A percentile compares a stretch with the other conserved stretches of the same genome.
These are phyloP conservation scores for Lanius ludovicianus DNA, from an alignment of 2,113 vertebrate genomes.

Conservation along the genomic window DNA sequence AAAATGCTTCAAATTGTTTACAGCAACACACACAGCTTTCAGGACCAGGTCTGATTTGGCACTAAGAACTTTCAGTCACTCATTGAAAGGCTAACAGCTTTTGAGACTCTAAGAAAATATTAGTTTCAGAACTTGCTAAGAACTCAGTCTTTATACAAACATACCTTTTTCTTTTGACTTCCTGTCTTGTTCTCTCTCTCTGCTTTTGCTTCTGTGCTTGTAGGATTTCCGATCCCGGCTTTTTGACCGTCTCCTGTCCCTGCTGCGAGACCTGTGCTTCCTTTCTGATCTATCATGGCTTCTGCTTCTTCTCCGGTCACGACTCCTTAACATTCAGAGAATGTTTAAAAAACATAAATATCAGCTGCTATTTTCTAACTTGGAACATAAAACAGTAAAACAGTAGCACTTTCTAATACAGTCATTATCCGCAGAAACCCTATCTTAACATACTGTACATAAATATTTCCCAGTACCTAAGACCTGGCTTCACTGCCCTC, in stretches of 20 bases:
- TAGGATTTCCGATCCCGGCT: conserved; percentile 92
- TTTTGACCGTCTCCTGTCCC: conserved; percentile 89
- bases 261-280: conserved; percentile 92
- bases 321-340: conserved; percentile 75
- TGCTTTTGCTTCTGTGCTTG: conserved; percentile 90
- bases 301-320: conserved; percentile 87
- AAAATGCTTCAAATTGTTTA: neutral
- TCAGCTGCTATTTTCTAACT: neutral
- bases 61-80: neutral
- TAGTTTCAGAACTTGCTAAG: neutral
- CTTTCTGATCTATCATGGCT: conserved; percentile 85
- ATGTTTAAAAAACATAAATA: neutral
- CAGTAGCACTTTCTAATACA: neutral
- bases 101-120: neutral
- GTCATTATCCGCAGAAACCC: neutral
- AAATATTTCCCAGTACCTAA: neutral
- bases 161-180: conserved; percentile 96
- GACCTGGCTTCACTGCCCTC: neutral
- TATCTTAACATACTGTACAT: neutral
- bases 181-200: conserved; percentile 85
- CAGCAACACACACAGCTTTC: neutral
- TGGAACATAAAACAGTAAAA: neutral
- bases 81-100: neutral
- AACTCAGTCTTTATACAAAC: conserved; percentile 41
- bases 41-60: neutral